A percentile compares a stretch with the other conserved stretches of the same genome.
These are phyloP conservation scores for Orthonyx spaldingii DNA, from an alignment of 2,113 vertebrate species.

Conservation along the genomic window DNA sequence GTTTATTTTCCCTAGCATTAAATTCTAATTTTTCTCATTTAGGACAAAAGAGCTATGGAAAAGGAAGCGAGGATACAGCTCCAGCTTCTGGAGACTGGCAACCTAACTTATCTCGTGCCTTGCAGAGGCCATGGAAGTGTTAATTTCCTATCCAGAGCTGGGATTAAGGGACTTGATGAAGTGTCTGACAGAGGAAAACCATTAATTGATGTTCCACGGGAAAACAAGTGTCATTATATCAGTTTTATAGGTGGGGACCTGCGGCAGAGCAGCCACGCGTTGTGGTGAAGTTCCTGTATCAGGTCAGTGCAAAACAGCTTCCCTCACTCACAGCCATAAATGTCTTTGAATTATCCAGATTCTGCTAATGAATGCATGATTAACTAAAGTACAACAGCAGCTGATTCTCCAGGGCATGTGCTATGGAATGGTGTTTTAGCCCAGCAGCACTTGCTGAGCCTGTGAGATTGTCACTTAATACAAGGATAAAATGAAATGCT, in stretches of 20 bases:
- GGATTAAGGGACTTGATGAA: not conserved
- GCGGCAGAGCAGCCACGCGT: not conserved
- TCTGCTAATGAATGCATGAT: not conserved
- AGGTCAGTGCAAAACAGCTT: not conserved
- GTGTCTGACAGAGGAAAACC: not conserved
- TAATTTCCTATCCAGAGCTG: not conserved
- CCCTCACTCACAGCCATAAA: not conserved
- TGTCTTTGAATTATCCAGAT: not conserved
- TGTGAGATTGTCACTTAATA: not conserved
- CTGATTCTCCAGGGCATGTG: not conserved
- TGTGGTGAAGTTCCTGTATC: not conserved
- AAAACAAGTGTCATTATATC: not conserved
- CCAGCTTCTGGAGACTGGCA: rapidly evolving
- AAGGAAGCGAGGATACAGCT: not conserved
- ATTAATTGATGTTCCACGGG: not conserved
- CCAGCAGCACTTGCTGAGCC: not conserved
- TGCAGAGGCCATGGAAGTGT: not conserved
- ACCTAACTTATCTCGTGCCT: not conserved
- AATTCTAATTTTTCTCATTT: not conserved
- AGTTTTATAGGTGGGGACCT: not conserved
- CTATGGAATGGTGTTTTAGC: not conserved
- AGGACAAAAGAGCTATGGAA: not conserved
- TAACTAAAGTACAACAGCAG: not conserved
- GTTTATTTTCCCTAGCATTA: not conserved
- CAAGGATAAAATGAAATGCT: not conserved